Evolutionary conservation across 1,140 invertebrate species (phyloP), one percentile per base, ranked within the genome.

Genomic region (Lysiphlebus fabarum): DNA sequence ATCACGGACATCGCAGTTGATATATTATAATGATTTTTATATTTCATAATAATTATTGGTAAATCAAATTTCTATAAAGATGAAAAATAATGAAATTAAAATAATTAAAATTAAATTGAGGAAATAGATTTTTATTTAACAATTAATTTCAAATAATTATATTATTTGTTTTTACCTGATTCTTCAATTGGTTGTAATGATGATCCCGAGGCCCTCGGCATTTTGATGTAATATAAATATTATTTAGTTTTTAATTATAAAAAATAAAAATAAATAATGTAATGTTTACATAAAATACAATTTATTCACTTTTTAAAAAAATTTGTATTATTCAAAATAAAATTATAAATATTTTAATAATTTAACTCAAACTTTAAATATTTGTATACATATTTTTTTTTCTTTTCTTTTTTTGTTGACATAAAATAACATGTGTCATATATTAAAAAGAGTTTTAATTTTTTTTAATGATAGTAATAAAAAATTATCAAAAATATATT

Each of bases 141-240:
- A 55, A 44, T 43, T 33, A 11, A 55, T 33, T 12, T 8, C n/a
- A 26, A 26, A 26, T 51, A 12, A 37, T 40, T 40, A 0, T 40
- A 7, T 40, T 40, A 2, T 8, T 40, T 40, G 5, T 49, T 65
- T 73, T 70, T 44, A 75, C 74, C 67, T 9, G 70, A 66, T 63
- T 76, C 74, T 62, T 73, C 72, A 53, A 76, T 76, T 5, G 74
- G 74, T 53, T 75, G 74, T 4, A 71, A 56, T 0, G 62, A 65
- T 42, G 62, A 65, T 53, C 62, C 61, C 58, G 58, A 57, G 12
- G 49, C 44, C 40, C 62, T 49, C 53, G 69, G 67, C 69, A 70
- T 70, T 58, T 45, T 36, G 6, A 36, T 42, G 34, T 36, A 17
- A 9, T 4, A 37, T 51, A 5, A 34, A 11, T 33, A 40, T 47